Evolutionary conservation across 2,888 invertebrate genomes (phyloP), one percentile per base, ranked within the genome.

Genomic region (Leptopilina myrica): DNA sequence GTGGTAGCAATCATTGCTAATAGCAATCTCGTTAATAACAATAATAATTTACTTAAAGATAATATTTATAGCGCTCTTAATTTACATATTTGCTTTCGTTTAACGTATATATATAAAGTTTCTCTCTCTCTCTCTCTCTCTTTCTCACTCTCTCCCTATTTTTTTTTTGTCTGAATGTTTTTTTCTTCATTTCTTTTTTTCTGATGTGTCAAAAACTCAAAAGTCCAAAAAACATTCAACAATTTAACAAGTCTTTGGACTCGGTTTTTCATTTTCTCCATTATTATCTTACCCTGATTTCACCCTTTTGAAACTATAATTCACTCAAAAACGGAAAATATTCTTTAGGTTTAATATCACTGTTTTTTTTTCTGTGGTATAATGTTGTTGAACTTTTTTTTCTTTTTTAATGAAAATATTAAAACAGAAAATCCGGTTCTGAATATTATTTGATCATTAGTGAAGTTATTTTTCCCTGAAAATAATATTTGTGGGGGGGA

Each of bases 181-280:
- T 43, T 43, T 43, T 43, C 7, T 20, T 20, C 20, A 20, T 20
- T 20, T 43, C 7, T 43, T 43, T 43, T 43, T 43, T 43, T 8
- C 33, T 33, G 33, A 33, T 56, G 77, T 85, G 78, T 69, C 75
- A 80, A 77, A 79, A 80, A 81, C 86, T 86, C 85, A 81, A 59
- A 81, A 86, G 87, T 89, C 90, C 91, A 88, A 89, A 90, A 87
- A 89, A 85, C 90, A 87, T 89, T 91, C 87, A 91, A 91, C 91
- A 91, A 91, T 86, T 88, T 88, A 91, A 91, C 91, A 91, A 87
- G 88, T 88, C 89, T 90, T 89, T 87, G 88, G 87, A 87, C 87
- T 82, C 82, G 62, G 80, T 53, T 26, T 33, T 43, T 43, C 43
- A 43, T 7, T 26, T 49, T 49, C 49, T 46, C 33, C 5, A 20